Evolutionary conservation across 2,797 vertebrate genomes (phyloP).

Genomic region (Chrosomus eos): DNA sequence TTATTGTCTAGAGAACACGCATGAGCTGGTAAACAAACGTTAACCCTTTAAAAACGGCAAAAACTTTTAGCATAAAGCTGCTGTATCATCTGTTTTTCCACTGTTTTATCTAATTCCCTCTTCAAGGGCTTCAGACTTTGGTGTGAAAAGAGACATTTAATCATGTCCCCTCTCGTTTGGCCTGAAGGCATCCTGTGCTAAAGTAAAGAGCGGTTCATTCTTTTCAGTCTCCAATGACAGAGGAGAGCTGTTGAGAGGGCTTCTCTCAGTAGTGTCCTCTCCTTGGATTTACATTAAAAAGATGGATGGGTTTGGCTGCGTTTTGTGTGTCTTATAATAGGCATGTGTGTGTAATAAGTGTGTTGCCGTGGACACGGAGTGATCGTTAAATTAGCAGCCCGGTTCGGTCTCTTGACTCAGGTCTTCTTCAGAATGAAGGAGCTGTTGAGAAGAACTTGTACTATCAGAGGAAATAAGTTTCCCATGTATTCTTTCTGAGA

Average conservation of each 20-base stretch:
- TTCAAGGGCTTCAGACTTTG: slow-evolving; percentile 34
- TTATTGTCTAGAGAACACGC: slow-evolving; percentile 8
- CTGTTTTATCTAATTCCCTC: slow-evolving; percentile 14
- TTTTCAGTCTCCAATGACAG: slow-evolving; percentile 50
- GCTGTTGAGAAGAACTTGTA: slow-evolving; percentile 41
- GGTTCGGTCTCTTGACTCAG: slow-evolving; percentile 50
- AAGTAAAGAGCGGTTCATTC: slow-evolving; percentile 47
- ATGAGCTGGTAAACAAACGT: slow-evolving; percentile 15
- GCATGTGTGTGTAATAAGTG: slow-evolving; percentile 47
- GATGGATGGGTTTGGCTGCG: slow-evolving; percentile 48
- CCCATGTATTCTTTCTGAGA: slow-evolving; percentile 36
- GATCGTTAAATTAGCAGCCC: slow-evolving; percentile 35
- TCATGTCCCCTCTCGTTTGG: slow-evolving; percentile 43
- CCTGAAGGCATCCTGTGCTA: slow-evolving; percentile 37
- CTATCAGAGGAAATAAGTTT: slow-evolving; percentile 44
- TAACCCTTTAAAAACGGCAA: background rate
- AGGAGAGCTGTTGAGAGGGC: slow-evolving; percentile 45
- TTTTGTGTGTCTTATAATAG: slow-evolving; percentile 51
- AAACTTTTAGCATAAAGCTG: background rate
- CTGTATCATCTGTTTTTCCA: slow-evolving; percentile 20
- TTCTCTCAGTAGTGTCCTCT: slow-evolving; percentile 53
- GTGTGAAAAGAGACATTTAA: slow-evolving; percentile 53
- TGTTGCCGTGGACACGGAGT: slow-evolving; percentile 56
- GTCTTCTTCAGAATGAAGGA: slow-evolving; percentile 40
- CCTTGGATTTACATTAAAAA: slow-evolving; percentile 59